Evolutionary conservation across 1,140 invertebrate genomes (phyloP), one percentile per base, ranked within the genome.

Genomic region (Teleogryllus occipitalis): DNA sequence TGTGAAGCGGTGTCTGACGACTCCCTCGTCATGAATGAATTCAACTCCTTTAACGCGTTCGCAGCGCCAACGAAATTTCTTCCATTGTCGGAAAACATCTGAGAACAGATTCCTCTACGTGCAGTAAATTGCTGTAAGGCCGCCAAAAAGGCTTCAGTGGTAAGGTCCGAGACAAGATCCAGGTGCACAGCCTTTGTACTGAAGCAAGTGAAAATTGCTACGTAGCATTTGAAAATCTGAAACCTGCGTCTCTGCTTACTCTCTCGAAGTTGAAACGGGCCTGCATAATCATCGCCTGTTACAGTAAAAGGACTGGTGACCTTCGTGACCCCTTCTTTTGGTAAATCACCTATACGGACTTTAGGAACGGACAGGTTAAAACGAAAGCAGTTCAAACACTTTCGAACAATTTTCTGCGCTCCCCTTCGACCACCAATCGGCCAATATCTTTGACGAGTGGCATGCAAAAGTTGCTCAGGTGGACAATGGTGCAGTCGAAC

Each of bases 231-330:
- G 2, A 75, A 39, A 7, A 14, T 76, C 78, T 8, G 82, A 81
- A 21, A 79, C 78, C 81, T 74, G 77, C 79, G 83, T 46, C 27
- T 39, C 22, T 72, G 47, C 73, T 75, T 74, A n/a, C 27, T 79
- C 81, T 83, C 12, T 78, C 74, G 78, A 39, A 4, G 87, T 86
- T 0, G 86, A 86, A 14, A 84, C 84, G 75, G 84, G 54, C 21
- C 18, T 7, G 8, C 47, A 6, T 18, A 87, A 80, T 87, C 87
- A 0, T 86, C 81, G 8, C 86, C 87, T 18, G 80, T 78, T 49
- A 82, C 78, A 73, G 78, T 18, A 81, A 88, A 87, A 10, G 84
- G 77, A 27, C 80, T 75, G 8, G 82, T 22, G 14, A 82, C 78
- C 27, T 39, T 39, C 39, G 27, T 82, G 76, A 82, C 39, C 81